Evolutionary conservation across 2,888 invertebrate genomes (phyloP).

Genomic region (Saturnia japonica): DNA sequence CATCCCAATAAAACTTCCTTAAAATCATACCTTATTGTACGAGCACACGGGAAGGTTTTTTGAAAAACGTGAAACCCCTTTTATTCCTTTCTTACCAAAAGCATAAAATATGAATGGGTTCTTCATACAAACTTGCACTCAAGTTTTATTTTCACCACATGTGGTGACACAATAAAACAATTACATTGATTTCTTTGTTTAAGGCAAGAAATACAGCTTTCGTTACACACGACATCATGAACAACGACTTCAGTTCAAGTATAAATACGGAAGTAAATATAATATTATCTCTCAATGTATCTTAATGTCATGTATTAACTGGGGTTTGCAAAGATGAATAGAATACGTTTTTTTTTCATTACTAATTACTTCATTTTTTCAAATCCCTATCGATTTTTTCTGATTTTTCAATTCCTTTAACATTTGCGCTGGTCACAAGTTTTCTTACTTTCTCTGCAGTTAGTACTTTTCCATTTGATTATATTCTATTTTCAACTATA

Average conservation of each 20-base stretch:
- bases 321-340: not conserved
- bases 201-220: conserved; percentile 55
- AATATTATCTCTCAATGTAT: not conserved
- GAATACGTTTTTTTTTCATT: not conserved
- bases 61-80: too few relatives aligned
- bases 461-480: too few relatives aligned
- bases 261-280: conserved; percentile 53
- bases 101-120: too few relatives aligned
- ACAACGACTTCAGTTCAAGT: conserved; percentile 46
- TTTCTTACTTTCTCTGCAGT: too few relatives aligned
- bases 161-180: too few relatives aligned
- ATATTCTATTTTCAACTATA: too few relatives aligned
- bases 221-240: conserved; percentile 58
- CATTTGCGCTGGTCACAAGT: not conserved
- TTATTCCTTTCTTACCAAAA: too few relatives aligned
- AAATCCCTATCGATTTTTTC: not conserved
- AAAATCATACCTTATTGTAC: too few relatives aligned
- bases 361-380: not conserved
- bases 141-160: too few relatives aligned
- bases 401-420: not conserved
- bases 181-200: conserved; percentile 29
- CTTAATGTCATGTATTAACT: not conserved
- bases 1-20: too few relatives aligned
- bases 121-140: too few relatives aligned
- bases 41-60: too few relatives aligned